Percentiles rank a stretch among this genome's conserved stretches.
phyloP scores from a whole-genome alignment of 2,113 vertebrate genomes.

The Xenus cinereus region DNA sequence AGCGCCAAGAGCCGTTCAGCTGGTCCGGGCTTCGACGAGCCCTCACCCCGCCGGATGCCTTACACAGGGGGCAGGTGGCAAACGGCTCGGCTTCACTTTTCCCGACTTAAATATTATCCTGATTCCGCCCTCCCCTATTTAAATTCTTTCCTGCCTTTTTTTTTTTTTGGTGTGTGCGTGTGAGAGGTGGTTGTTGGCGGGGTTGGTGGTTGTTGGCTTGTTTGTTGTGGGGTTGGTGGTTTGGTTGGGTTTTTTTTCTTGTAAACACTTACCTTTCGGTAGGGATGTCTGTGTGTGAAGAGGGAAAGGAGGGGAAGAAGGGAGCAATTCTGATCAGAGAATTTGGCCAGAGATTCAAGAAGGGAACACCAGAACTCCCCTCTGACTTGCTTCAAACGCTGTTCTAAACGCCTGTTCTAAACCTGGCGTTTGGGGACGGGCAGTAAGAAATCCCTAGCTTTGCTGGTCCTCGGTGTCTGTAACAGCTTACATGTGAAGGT shows the following conservation, averaged over 20 bases:
- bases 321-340: background rate
- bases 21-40: background rate
- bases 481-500: background rate
- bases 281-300: background rate
- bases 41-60: background rate
- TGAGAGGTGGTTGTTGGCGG: background rate
- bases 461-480: background rate
- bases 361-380: background rate
- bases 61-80: background rate
- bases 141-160: background rate
- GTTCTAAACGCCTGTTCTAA: background rate
- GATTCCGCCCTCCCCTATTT: fast-evolving
- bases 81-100: background rate
- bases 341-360: background rate
- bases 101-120: background rate
- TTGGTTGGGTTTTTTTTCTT: background rate
- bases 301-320: background rate
- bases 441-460: background rate
- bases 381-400: background rate
- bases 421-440: background rate
- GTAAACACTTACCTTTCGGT: background rate
- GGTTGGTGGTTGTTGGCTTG: background rate
- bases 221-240: background rate
- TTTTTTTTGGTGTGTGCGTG: background rate
- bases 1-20: background rate